Percentiles rank a stretch among this genome's conserved stretches.
Evolutionary conservation across 2,888 invertebrate genomes (phyloP).

Genomic region (Aleiodes alternator): DNA sequence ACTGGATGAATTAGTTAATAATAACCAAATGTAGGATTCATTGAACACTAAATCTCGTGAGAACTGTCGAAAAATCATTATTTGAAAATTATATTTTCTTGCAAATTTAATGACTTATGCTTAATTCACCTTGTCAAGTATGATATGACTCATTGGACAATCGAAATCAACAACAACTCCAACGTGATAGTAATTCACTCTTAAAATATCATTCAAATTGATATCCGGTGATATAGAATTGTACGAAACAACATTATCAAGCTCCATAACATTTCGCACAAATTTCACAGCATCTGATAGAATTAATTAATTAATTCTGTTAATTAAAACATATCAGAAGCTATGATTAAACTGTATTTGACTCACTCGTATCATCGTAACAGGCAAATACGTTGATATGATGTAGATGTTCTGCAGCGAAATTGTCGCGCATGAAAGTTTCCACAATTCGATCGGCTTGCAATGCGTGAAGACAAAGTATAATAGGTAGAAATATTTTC

Average conservation of each 20-base stretch:
- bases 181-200: constrained; percentile 60
- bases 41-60: constrained; percentile 60
- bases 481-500: not conserved
- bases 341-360: not conserved
- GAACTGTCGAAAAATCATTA: constrained; percentile 55
- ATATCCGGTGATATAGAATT: constrained; percentile 4
- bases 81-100: not conserved
- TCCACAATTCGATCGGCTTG: not conserved
- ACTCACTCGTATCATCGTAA: constrained; percentile 16
- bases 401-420: constrained; percentile 5
- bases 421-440: constrained; percentile 1
- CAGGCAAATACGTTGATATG: constrained; percentile 13
- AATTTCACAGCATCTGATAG: not conserved
- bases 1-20: constrained; percentile 53
- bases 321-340: not conserved
- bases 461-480: not conserved
- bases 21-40: constrained; percentile 66
- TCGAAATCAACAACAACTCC: constrained; percentile 62
- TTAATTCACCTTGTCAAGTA: constrained; percentile 48
- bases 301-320: too few species aligned
- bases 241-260: constrained; percentile 9
- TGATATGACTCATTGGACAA: constrained; percentile 56
- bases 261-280: not conserved
- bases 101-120: not conserved
- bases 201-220: constrained; percentile 44